Evolutionary conservation across 2,113 vertebrate genomes (phyloP).

Genomic region (Macquaria ambigua): DNA sequence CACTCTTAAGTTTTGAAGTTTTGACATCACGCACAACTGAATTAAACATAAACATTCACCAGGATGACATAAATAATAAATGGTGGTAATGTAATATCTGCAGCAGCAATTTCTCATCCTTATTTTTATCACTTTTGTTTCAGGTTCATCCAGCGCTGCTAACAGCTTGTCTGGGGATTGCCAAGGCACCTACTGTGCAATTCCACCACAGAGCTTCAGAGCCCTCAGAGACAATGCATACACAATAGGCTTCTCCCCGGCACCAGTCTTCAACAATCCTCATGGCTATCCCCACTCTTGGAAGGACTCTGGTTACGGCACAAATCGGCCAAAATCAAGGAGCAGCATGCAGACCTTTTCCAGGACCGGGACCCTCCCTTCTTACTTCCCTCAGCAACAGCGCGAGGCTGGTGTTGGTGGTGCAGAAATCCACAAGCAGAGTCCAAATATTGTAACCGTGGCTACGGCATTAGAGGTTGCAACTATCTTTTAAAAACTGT

Average conservation of each 20-base stretch:
- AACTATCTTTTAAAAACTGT: slow-evolving; percentile 79
- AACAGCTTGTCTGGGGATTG: slow-evolving; percentile 69
- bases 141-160: slow-evolving; percentile 69
- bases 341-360: slow-evolving; percentile 69
- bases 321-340: slow-evolving; percentile 64
- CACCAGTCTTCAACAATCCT: slow-evolving; percentile 64
- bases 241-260: slow-evolving; percentile 78
- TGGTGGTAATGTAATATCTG: not conserved
- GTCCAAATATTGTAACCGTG: slow-evolving; percentile 63
- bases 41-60: slow-evolving; percentile 2
- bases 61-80: slow-evolving; percentile 28
- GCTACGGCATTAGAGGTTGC: slow-evolving; percentile 76
- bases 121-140: slow-evolving; percentile 52
- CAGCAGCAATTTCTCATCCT: slow-evolving; percentile 28
- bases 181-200: slow-evolving; percentile 65
- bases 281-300: slow-evolving; percentile 59
- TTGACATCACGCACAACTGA: not conserved
- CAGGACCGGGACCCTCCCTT: slow-evolving; percentile 75
- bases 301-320: slow-evolving; percentile 71
- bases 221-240: slow-evolving; percentile 70
- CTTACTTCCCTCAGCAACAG: slow-evolving; percentile 69
- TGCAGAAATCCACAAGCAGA: slow-evolving; percentile 31
- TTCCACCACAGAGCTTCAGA: slow-evolving; percentile 68
- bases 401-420: slow-evolving; percentile 2
- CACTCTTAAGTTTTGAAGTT: not conserved